These are phyloP conservation scores for Gymnothorax javanicus DNA, from an alignment of 2,797 vertebrate species.

Conservation along the genomic window DNA sequence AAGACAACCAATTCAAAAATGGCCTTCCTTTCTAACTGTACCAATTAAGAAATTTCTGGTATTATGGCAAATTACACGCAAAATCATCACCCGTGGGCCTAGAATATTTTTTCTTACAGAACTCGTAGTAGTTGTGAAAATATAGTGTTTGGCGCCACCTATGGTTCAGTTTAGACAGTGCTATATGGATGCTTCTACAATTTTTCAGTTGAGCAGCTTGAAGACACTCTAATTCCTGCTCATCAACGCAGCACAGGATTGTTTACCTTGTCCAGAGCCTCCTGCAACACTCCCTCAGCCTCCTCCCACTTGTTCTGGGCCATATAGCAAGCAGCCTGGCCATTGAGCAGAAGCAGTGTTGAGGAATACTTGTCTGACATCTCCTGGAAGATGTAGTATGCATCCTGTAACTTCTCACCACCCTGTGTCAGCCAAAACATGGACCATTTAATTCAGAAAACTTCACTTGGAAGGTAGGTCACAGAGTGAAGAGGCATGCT, in stretches of 20 bases:
- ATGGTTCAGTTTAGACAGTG: conserved; percentile 42
- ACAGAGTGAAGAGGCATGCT: not conserved
- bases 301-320: conserved; percentile 96
- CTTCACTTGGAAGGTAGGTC: not conserved
- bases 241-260: not conserved
- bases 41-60: conserved; percentile 24
- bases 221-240: not conserved
- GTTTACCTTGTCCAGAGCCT: conserved; percentile 90
- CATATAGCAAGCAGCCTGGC: conserved; percentile 91
- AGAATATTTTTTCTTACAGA: not conserved
- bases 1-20: conserved; percentile 22
- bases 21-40: conserved; percentile 27
- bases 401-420: conserved; percentile 93
- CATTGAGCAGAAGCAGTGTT: conserved; percentile 89
- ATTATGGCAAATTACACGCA: not conserved
- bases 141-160: conserved; percentile 55
- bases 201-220: not conserved
- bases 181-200: not conserved
- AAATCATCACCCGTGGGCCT: not conserved
- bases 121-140: not conserved
- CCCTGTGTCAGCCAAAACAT: conserved; percentile 69
- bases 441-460: not conserved
- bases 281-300: conserved; percentile 89
- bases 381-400: conserved; percentile 98
- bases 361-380: conserved; percentile 92